Evolutionary conservation across 2,113 vertebrate species (phyloP).

Genomic region (Silurus glanis): DNA sequence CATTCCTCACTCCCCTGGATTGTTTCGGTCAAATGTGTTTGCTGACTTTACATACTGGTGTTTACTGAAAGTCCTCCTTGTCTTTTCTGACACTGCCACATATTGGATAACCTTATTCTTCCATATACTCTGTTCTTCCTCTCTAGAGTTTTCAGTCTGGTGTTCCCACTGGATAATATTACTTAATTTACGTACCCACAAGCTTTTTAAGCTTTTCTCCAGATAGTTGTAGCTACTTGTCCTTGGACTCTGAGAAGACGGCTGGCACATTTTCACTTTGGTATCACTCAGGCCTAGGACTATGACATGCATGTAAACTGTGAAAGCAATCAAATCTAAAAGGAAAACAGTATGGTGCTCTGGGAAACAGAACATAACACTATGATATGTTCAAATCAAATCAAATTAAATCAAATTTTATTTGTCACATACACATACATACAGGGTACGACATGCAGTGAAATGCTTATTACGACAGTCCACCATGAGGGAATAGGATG

Average conservation of each 20-base stretch:
- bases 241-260: neutral
- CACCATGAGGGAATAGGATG: too few species aligned
- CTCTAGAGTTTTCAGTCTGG: neutral
- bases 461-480: too few species aligned
- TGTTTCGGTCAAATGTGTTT: neutral
- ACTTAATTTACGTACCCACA: neutral
- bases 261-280: neutral
- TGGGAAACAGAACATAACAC: neutral
- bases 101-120: neutral
- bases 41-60: neutral
- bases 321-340: neutral
- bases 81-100: neutral
- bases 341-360: neutral
- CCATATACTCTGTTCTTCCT: neutral
- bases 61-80: neutral
- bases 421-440: too few species aligned
- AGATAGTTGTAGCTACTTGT: neutral
- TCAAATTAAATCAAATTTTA: too few species aligned
- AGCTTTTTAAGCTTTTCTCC: neutral
- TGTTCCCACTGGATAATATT: neutral
- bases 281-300: neutral
- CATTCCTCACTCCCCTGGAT: neutral
- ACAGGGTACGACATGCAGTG: too few species aligned
- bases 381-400: neutral
- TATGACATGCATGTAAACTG: neutral